Base-by-base conservation (phyloP, 2,888 invertebrate genomes). In the Acronicta leporina region DNA sequence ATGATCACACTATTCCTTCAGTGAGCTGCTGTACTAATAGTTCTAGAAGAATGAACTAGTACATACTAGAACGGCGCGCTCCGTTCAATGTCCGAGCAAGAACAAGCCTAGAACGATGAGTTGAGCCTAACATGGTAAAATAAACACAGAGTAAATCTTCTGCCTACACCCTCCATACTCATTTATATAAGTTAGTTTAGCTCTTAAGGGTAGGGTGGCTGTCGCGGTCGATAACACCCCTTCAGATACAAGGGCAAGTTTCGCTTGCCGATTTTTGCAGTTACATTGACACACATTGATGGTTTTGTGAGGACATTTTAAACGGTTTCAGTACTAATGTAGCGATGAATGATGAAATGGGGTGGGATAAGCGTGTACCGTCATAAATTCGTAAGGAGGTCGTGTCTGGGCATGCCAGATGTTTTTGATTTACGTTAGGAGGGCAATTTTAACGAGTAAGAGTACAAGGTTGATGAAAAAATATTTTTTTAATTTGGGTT, bases 211-310 rank as follows among this genome's bases (percentile, higher is more conserved):
- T 9, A 20, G 46, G 62, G 61, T 25, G 45, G 63, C 38, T n/a
- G 50, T 33, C 72, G 14, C 75, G 80, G 66, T 77, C 77, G 77
- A 77, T 79, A 77, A 16, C 72, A 67, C 45, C 80, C 77, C 75
- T 70, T 64, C 61, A 61, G 60, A 77, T 55, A 60, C 27, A 50
- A 62, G 59, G 63, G 71, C 35, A 51, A 27, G 46, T 60, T 60
- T 42, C 10, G 38, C 42, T 15, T 48, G 9, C 14, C 53, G n/a
- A 46, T 66, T 43, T 46, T 58, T 47, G 48, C 42, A 52, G 35
- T 51, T n/a, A n/a, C 25, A 68, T 52, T 44, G 13, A 35, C 51
- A 41, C 65, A 62, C 80, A 77, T 68, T 54, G 78, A 71, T 41
- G 66, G 46, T 47, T 79, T 57, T 57, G 42, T 58, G 50, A 33